Evolutionary conservation across 1,140 invertebrate genomes (phyloP).

Genomic region (Pristionchus pacificus): DNA sequence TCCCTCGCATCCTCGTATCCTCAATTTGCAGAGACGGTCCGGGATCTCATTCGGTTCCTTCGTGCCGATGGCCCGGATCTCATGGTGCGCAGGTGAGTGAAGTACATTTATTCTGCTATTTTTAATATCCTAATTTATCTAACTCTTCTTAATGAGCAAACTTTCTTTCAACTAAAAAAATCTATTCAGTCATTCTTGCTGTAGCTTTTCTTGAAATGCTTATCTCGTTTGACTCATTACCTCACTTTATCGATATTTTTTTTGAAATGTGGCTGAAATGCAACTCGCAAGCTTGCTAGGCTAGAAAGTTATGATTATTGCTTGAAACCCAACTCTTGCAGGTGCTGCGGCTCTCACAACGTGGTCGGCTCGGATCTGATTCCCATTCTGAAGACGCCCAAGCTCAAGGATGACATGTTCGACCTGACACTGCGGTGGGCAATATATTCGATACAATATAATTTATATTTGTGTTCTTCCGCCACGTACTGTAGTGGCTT

Average conservation of each 20-base stretch:
- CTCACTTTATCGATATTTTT: too few relatives aligned
- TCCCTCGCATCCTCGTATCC: background rate
- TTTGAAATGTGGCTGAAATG: too few relatives aligned
- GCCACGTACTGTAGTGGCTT: background rate
- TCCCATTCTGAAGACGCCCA: constrained; percentile 20
- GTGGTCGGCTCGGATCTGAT: constrained; percentile 26
- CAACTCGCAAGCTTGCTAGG: too few relatives aligned
- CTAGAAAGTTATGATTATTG: too few relatives aligned
- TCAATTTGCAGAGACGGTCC: constrained; percentile 22
- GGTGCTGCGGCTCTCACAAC: constrained; percentile 24
- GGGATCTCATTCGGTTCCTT: constrained; percentile 27
- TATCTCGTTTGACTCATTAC: too few relatives aligned
- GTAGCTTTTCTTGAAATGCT: too few relatives aligned
- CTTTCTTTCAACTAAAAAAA: too few relatives aligned
- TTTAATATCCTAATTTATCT: too few relatives aligned
- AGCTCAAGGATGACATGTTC: constrained; percentile 22
- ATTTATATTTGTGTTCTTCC: background rate
- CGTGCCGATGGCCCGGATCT: constrained; percentile 13
- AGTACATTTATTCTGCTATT: too few relatives aligned
- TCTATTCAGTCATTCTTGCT: too few relatives aligned
- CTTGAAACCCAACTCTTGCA: too few relatives aligned
- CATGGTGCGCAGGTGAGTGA: constrained; percentile 12
- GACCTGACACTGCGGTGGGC: constrained; percentile 24
- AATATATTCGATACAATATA: background rate
- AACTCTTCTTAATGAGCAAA: too few relatives aligned